Conservation (phyloP, 1,140 invertebrate genomes). For the Delia radicum region DNA sequence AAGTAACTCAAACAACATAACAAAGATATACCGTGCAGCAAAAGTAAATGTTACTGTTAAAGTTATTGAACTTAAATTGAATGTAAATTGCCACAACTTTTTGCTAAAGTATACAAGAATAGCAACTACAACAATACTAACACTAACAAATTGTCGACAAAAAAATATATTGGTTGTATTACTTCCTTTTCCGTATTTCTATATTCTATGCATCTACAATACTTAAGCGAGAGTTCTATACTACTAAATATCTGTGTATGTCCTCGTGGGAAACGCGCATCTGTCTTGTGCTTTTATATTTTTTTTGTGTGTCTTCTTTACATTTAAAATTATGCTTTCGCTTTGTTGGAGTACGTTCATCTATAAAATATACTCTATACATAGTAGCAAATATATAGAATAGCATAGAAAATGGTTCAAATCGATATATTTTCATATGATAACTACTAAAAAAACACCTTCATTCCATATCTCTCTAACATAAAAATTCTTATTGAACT, state of each 20-base stretch:
- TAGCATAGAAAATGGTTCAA: neutral
- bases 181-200: too few species aligned
- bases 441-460: neutral
- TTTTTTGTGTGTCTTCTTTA: neutral
- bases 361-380: too few species aligned
- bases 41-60: neutral
- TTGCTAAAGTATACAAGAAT: neutral
- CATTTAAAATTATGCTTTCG: neutral
- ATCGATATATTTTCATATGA: neutral
- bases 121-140: neutral
- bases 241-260: neutral
- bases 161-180: too few species aligned
- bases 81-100: conserved; percentile 27
- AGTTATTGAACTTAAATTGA: conserved; percentile 28
- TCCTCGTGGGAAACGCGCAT: conserved; percentile 10
- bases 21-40: too few species aligned
- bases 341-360: neutral
- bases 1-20: too few species aligned
- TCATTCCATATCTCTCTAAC: neutral
- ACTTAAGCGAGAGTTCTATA: too few species aligned
- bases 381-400: neutral
- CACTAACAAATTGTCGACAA: too few species aligned
- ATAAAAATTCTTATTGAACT: conserved; percentile 2
- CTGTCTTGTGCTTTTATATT: neutral
- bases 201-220: too few species aligned